A percentile compares a stretch with the other conserved stretches of the same genome.
Evolutionary conservation across 2,113 vertebrate species (phyloP).

Genomic region (Oriolus oriolus): DNA sequence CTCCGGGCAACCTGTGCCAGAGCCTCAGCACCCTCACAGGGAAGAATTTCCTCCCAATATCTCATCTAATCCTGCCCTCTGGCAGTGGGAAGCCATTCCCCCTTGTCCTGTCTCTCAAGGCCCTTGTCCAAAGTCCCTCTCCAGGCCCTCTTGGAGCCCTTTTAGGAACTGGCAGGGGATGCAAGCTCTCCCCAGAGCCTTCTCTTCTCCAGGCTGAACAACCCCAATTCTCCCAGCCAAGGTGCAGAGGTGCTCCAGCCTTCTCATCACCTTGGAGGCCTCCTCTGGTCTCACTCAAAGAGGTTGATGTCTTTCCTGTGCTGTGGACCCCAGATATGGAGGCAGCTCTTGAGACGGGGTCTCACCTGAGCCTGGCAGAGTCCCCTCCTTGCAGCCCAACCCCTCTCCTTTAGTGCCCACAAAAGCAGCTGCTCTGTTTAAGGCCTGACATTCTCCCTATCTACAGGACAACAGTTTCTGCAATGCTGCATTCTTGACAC

Average conservation of each 20-base stretch:
- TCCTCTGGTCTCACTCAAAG: background rate
- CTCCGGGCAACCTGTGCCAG: background rate
- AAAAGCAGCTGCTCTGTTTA: background rate
- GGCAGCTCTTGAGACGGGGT: background rate
- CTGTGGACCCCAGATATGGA: background rate
- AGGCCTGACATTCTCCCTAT: background rate
- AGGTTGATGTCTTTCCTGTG: background rate
- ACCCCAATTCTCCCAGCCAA: background rate
- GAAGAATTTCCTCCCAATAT: background rate
- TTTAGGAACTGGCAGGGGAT: background rate
- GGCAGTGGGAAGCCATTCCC: background rate
- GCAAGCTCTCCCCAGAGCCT: background rate
- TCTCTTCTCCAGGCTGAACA: background rate
- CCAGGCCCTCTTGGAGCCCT: background rate
- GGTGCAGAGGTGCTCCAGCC: background rate
- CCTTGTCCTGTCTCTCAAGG: background rate
- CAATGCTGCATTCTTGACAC: background rate
- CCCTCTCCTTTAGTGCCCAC: background rate
- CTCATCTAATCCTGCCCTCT: background rate
- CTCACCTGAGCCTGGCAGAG: fast-evolving
- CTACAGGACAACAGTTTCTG: background rate
- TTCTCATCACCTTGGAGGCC: background rate
- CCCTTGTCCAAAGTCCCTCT: background rate
- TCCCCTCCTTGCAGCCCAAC: background rate
- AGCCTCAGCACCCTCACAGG: background rate